Evolutionary conservation across 2,797 vertebrate genomes (phyloP), one percentile per base, ranked within the genome.

Genomic region (Cirrhinus mrigala): DNA sequence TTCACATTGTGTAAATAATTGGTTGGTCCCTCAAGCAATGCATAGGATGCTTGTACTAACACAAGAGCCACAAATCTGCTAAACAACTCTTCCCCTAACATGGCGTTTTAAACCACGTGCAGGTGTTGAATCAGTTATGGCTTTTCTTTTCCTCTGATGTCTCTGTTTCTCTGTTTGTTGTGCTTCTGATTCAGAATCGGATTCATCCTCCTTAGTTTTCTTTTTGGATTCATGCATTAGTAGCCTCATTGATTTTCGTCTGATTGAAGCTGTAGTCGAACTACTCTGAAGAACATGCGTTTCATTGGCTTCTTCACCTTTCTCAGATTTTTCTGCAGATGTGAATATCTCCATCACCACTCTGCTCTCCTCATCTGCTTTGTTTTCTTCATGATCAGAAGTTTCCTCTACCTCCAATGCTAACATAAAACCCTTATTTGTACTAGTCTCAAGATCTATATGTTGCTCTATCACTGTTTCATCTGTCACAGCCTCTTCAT

Each of bases 71-170:
- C 70, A 54, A 44, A 73, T 73, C 48, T 27, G 8, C 37, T 86
- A 87, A 37, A 70, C 20, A 6, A 40, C 46, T 54, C 85, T 68
- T 64, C 1, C 54, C 66, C 60, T 84, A 22, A 29, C 81, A 33
- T 18, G 86, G 27, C 88, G 89, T 76, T 90, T 90, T 4, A 89
- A 88, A 82, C 85, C 87, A 60, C 74, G 82, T 62, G 24, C 0
- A 46, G 90, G 87, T 10, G 89, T 90, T 52, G 54, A 54, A 29
- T 87, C 84, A 6, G 48, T 48, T 77, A 62, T 20, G 4, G 60
- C 16, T 84, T 81, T 91, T 78, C 91, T 91, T 86, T 91, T 93
- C 40, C 58, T 62, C 20, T 10, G 66, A 68, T 66, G 44, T 6
- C 50, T 89, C 46, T 56, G 58, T 33, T 85, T 78, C 50, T 50